phyloP scores from a whole-genome alignment of 1,140 invertebrate species.

The Pseudomyrmex cubaensis region DNA sequence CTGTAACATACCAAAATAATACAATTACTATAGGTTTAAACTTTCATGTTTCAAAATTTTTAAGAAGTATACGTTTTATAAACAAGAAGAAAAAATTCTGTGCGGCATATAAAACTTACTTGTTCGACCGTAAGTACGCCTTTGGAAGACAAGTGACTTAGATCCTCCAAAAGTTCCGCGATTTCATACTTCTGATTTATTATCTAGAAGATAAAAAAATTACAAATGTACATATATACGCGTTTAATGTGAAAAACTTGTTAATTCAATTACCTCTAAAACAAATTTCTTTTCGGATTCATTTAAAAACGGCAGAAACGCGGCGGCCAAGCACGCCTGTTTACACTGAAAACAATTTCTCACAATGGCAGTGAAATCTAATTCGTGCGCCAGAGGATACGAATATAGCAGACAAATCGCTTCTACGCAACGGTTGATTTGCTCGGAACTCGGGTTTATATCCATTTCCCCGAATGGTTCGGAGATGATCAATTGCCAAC shows the following conservation, averaged over 20 bases:
- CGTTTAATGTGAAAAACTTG: constrained; percentile 27
- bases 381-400: constrained; percentile 77
- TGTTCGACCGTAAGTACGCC: constrained; percentile 67
- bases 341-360: constrained; percentile 72
- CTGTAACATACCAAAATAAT: constrained; percentile 47
- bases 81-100: constrained; percentile 46
- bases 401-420: constrained; percentile 76
- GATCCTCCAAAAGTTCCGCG: constrained; percentile 49
- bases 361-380: constrained; percentile 73
- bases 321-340: constrained; percentile 76
- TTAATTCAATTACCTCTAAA: constrained; percentile 68
- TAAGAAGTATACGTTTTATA: neutral
- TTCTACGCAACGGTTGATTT: constrained; percentile 74
- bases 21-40: neutral
- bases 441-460: constrained; percentile 58
- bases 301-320: constrained; percentile 77
- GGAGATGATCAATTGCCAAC: constrained; percentile 77
- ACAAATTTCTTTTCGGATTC: constrained; percentile 65
- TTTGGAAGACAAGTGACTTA: constrained; percentile 64
- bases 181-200: constrained; percentile 47
- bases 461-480: constrained; percentile 78
- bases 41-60: neutral
- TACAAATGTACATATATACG: neutral
- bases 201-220: constrained; percentile 43
- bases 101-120: constrained; percentile 62